Conservation (phyloP, 2,888 invertebrate genomes). For the Empis livida region DNA sequence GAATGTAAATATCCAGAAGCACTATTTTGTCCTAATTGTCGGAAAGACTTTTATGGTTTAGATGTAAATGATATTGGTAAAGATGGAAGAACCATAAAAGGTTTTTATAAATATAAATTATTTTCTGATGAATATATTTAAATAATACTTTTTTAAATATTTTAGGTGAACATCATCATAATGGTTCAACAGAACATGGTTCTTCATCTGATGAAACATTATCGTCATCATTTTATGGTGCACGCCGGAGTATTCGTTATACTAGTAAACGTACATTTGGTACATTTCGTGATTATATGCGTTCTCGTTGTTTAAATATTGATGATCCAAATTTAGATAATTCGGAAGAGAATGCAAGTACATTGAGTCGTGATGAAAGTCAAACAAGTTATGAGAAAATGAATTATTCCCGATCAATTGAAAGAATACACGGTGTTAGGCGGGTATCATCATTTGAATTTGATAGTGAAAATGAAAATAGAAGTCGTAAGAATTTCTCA, state of each 20-base stretch:
- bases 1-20: constrained; percentile 29
- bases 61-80: constrained; percentile 25
- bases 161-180: constrained; percentile 17
- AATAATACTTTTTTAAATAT: constrained; percentile 4
- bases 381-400: constrained; percentile 25
- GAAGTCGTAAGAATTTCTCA: constrained; percentile 6
- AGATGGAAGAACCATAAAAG: constrained; percentile 23
- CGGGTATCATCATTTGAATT: constrained; percentile 30
- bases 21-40: constrained; percentile 34
- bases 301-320: constrained; percentile 30
- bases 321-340: constrained; percentile 27
- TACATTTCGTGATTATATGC: constrained; percentile 34
- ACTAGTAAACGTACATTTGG: constrained; percentile 36
- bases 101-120: constrained; percentile 13
- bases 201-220: constrained; percentile 36
- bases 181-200: constrained; percentile 23
- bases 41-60: constrained; percentile 33
- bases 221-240: constrained; percentile 34
- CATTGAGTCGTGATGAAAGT: constrained; percentile 26
- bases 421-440: constrained; percentile 44
- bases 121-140: neutral
- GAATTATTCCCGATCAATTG: constrained; percentile 42
- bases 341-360: constrained; percentile 25
- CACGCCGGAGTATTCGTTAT: constrained; percentile 34
- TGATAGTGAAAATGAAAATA: constrained; percentile 20